phyloP scores from a whole-genome alignment of 2,113 vertebrate genomes.

The Hemichromis elongatus region DNA sequence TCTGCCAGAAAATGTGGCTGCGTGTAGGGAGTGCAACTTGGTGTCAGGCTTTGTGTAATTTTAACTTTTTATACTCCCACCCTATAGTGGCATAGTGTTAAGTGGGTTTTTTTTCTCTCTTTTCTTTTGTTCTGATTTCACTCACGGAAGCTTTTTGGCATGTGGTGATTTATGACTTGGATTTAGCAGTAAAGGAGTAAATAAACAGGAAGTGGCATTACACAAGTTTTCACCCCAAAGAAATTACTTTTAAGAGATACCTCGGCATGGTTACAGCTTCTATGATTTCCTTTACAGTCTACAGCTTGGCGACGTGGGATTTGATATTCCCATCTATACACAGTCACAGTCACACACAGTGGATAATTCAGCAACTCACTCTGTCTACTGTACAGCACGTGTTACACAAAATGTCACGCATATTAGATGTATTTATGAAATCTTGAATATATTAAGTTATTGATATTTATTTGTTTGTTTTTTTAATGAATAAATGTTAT shows the following conservation, averaged over 20 bases:
- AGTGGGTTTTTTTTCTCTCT: neutral
- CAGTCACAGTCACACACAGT: neutral
- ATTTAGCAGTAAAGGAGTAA: neutral
- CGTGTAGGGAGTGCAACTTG: conserved; percentile 62
- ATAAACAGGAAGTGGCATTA: neutral
- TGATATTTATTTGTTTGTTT: conserved; percentile 78
- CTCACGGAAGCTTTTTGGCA: neutral
- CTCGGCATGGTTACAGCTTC: neutral
- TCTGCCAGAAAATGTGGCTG: conserved; percentile 93
- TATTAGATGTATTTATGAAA: conserved; percentile 80
- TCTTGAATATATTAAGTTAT: conserved; percentile 67
- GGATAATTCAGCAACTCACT: neutral
- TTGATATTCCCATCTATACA: neutral
- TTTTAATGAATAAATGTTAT: conserved; percentile 75
- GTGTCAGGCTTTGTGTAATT: neutral
- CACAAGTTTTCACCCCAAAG: neutral
- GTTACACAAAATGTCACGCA: neutral
- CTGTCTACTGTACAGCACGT: neutral
- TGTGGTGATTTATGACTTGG: neutral
- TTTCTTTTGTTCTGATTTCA: neutral
- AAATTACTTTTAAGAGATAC: neutral
- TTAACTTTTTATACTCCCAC: neutral
- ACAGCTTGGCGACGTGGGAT: neutral
- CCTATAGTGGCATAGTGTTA: neutral
- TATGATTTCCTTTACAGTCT: neutral